phyloP scores from a whole-genome alignment of 2,888 invertebrate genomes.

The Coelopa pilipes region DNA sequence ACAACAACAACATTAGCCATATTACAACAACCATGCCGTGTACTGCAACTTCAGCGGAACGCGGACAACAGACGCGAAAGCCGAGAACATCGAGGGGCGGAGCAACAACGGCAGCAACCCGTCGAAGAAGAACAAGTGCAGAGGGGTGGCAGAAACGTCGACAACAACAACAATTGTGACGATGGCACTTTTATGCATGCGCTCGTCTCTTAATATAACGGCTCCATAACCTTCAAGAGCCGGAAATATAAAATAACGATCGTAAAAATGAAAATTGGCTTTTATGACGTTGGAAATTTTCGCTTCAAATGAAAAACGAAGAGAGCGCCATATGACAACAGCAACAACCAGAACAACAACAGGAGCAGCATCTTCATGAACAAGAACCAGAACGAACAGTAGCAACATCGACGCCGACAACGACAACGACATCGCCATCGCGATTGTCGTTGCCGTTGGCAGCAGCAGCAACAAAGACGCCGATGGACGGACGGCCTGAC shows the following conservation, averaged over 20 bases:
- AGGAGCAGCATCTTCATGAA: background rate
- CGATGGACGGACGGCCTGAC: no score
- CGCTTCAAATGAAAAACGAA: slow-evolving; percentile 15
- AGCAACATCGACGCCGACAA: no score
- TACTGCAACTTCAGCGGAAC: no score
- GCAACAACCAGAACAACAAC: no score
- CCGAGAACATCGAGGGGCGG: slow-evolving; percentile 14
- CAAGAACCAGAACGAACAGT: slow-evolving; percentile 17
- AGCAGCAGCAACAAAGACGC: no score
- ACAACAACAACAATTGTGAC: slow-evolving; percentile 28
- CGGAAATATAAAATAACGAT: slow-evolving; percentile 54
- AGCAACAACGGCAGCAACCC: slow-evolving; percentile 30
- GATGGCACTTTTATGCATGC: slow-evolving; percentile 42
- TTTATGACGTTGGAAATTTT: slow-evolving; percentile 46
- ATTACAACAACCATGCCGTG: no score
- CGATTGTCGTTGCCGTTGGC: no score
- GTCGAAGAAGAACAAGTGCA: no score
- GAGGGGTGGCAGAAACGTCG: no score
- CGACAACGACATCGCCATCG: no score
- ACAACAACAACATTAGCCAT: no score
- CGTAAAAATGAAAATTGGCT: slow-evolving; percentile 52
- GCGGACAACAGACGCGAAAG: no score
- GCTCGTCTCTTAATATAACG: slow-evolving; percentile 37
- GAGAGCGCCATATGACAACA: background rate
- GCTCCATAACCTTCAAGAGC: slow-evolving; percentile 49